phyloP scores from a whole-genome alignment of 2,113 vertebrate genomes.

The Pygoscelis antarcticus region DNA sequence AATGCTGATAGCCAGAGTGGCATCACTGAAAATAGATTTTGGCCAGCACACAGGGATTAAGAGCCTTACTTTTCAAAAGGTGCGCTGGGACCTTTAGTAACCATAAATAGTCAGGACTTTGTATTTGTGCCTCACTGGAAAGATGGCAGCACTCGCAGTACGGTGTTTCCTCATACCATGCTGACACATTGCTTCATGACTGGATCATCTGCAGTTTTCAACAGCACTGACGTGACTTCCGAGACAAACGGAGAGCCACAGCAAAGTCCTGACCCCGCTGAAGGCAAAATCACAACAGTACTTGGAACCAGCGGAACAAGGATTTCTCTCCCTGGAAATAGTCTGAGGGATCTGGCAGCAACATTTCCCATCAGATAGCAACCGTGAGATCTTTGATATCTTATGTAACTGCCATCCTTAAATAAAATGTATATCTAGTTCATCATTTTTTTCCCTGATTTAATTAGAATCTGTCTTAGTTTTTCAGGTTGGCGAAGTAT shows the following conservation, averaged over 20 bases:
- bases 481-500: constrained; percentile 31
- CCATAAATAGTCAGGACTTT: constrained; percentile 51
- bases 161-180: neutral
- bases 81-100: neutral
- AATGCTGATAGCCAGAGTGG: constrained; percentile 23
- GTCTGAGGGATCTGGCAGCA: constrained; percentile 16
- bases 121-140: neutral
- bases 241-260: neutral
- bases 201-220: constrained; percentile 10
- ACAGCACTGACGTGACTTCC: neutral
- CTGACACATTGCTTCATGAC: neutral
- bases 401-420: constrained; percentile 54
- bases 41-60: constrained; percentile 26
- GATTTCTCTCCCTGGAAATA: constrained; percentile 24
- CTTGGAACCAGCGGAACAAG: neutral
- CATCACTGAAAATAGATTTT: constrained; percentile 46
- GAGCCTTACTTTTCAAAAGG: constrained; percentile 43
- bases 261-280: fast-evolving
- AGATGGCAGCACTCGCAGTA: neutral
- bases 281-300: neutral
- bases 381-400: constrained; percentile 15
- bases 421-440: constrained; percentile 37
- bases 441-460: neutral
- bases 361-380: constrained; percentile 32
- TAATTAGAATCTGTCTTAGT: constrained; percentile 57